Percentiles rank a stretch among this genome's conserved stretches.
phyloP scores from a whole-genome alignment of 2,113 vertebrate species.

The Oenanthe oenanthe region DNA sequence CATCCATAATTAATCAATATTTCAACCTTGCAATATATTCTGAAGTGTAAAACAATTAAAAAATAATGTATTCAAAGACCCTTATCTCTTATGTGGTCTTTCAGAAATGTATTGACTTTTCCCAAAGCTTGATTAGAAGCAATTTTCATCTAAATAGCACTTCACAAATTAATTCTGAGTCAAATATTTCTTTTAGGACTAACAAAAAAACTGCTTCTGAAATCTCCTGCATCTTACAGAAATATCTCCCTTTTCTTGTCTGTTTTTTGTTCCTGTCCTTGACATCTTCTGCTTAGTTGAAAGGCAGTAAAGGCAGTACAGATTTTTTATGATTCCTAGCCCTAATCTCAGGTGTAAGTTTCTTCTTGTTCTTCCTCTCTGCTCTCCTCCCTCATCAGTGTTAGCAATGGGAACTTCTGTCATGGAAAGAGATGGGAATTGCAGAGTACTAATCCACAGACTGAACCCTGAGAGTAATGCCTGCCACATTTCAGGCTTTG shows the following conservation, averaged over 20 bases:
- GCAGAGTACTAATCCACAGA: too few species aligned
- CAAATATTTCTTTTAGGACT: conserved; percentile 9
- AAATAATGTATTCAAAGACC: conserved; percentile 27
- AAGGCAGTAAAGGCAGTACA: not conserved
- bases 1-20: conserved; percentile 37
- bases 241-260: not conserved
- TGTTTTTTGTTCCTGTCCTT: not conserved
- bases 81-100: conserved; percentile 32
- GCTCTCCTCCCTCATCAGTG: not conserved
- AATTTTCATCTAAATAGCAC: conserved; percentile 36
- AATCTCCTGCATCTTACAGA: not conserved
- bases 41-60: conserved; percentile 52
- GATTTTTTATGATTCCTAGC: not conserved
- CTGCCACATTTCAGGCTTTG: not conserved
- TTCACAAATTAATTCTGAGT: conserved; percentile 14
- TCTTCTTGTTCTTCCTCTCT: not conserved
- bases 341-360: not conserved
- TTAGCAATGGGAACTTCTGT: not conserved
- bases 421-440: not conserved
- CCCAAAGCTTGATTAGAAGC: conserved; percentile 27
- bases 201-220: not conserved
- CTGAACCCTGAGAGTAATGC: not conserved
- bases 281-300: not conserved
- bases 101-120: conserved; percentile 51
- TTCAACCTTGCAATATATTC: conserved; percentile 14